These are phyloP conservation scores for Terrapene triunguis DNA, from an alignment of 2,113 vertebrate genomes.

Conservation along the genomic window DNA sequence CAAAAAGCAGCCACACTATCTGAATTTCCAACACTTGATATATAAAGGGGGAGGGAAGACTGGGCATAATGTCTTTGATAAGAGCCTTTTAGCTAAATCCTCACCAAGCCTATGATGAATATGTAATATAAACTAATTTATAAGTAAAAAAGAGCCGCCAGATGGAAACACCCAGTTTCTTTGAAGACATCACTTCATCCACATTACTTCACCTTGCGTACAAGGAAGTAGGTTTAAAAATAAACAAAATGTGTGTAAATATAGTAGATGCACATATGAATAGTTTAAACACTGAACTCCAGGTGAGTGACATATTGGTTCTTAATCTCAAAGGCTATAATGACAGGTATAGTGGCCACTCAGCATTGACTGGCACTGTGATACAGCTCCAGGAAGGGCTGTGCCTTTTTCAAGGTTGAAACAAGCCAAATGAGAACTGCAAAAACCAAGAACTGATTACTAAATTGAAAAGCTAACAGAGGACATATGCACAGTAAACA, in stretches of 20 bases:
- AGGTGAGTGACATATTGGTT: neutral
- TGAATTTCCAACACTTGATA: neutral
- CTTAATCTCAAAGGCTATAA: neutral
- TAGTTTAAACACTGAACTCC: neutral
- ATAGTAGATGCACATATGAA: neutral
- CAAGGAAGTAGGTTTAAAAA: neutral
- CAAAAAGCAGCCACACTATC: neutral
- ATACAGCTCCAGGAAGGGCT: neutral
- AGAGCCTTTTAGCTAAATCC: neutral
- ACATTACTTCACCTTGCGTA: neutral
- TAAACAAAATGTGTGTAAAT: neutral
- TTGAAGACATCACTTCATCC: neutral
- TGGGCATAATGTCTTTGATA: neutral
- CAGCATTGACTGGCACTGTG: neutral
- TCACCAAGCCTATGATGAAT: neutral
- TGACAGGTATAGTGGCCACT: neutral
- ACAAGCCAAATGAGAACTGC: neutral
- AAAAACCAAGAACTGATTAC: slow-evolving; percentile 35
- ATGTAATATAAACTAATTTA: neutral
- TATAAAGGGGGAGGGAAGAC: neutral
- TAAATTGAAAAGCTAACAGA: slow-evolving; percentile 48
- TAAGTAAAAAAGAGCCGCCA: neutral
- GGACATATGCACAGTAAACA: slow-evolving; percentile 63
- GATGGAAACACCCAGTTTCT: neutral
- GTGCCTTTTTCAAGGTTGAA: slow-evolving; percentile 33